phyloP scores from a whole-genome alignment of 2,797 vertebrate genomes.

The Simalia tracyae region DNA sequence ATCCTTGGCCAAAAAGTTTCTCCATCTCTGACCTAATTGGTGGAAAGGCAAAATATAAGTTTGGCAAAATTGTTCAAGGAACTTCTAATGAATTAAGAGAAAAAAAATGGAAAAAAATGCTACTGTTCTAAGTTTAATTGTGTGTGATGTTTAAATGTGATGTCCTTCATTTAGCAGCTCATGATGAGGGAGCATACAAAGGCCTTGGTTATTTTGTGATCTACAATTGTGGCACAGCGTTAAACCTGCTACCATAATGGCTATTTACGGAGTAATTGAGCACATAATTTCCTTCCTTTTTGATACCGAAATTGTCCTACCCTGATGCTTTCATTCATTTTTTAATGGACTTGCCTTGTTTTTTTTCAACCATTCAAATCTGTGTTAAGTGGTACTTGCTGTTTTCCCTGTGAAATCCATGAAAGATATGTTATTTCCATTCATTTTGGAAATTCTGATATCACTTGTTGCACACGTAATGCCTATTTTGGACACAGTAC shows the following conservation, averaged over 20 bases:
- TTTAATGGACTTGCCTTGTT: neutral
- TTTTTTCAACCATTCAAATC: neutral
- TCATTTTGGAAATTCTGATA: constrained; percentile 3
- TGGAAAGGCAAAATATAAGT: neutral
- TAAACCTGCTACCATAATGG: neutral
- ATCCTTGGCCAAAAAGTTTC: no score
- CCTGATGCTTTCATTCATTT: neutral
- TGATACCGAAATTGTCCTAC: neutral
- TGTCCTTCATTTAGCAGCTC: neutral
- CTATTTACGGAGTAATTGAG: neutral
- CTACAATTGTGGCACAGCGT: neutral
- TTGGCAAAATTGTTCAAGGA: neutral
- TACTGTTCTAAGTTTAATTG: neutral
- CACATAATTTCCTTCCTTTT: neutral
- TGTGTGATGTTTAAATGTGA: neutral
- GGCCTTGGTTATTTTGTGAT: neutral
- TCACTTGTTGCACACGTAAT: neutral
- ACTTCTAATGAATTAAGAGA: neutral
- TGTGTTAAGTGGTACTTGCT: neutral
- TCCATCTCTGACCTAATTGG: neutral
- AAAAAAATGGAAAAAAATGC: neutral
- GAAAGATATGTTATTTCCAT: neutral
- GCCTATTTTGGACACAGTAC: neutral
- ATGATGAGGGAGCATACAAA: neutral
- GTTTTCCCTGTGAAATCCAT: neutral